These are phyloP conservation scores for Cantharis flavilabris DNA, from an alignment of 2,888 invertebrate genomes.

Conservation along the genomic window DNA sequence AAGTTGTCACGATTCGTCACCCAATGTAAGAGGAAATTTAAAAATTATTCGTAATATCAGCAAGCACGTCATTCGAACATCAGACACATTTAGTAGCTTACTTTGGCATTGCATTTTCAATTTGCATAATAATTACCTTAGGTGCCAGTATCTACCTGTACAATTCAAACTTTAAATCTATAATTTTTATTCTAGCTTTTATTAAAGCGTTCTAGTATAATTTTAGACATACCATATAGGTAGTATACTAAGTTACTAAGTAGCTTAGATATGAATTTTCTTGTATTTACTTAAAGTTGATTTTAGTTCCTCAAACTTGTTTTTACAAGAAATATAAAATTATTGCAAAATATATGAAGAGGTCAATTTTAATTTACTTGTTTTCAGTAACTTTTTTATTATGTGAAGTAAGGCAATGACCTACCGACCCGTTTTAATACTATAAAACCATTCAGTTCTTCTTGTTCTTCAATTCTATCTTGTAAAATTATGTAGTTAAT, in stretches of 20 bases:
- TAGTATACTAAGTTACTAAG: no score
- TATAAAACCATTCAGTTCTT: background rate
- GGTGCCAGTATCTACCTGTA: conserved; percentile 8
- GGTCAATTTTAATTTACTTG: background rate
- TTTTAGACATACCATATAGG: background rate
- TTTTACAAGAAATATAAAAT: background rate
- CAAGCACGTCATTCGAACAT: conserved; percentile 25
- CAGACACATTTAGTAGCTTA: conserved; percentile 21
- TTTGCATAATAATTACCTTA: conserved; percentile 22
- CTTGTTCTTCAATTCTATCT: background rate
- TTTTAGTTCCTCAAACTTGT: background rate
- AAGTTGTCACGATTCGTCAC: conserved; percentile 21
- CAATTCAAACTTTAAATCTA: conserved; percentile 3
- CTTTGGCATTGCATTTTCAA: conserved; percentile 21
- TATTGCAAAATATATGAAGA: background rate
- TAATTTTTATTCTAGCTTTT: background rate
- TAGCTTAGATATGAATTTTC: background rate
- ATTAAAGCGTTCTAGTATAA: background rate
- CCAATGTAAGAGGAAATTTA: conserved; percentile 6
- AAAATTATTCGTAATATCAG: conserved; percentile 18
- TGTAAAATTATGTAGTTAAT: background rate
- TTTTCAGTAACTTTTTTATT: background rate
- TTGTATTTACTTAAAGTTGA: background rate
- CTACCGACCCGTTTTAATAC: background rate
- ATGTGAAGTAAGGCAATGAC: background rate